These are phyloP conservation scores for Campylomormyrus tamandua DNA, from an alignment of 2,113 vertebrate genomes.

Conservation along the genomic window DNA sequence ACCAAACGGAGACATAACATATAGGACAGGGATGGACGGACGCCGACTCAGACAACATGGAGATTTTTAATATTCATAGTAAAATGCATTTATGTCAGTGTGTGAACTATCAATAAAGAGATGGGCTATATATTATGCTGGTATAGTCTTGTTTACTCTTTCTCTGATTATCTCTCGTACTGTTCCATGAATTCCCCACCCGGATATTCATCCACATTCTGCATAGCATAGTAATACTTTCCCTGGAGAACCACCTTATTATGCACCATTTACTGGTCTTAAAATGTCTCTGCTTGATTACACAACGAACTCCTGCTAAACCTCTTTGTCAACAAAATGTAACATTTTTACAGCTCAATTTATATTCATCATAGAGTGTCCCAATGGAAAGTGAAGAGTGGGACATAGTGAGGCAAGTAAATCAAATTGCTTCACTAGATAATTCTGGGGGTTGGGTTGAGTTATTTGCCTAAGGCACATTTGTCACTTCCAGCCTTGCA, in stretches of 20 bases:
- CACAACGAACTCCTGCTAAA: not conserved
- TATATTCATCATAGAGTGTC: not conserved
- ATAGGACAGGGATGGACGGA: too few species aligned
- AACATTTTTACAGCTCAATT: not conserved
- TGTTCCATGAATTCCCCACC: not conserved
- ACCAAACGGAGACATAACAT: too few species aligned
- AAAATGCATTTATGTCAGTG: not conserved
- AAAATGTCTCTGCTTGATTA: not conserved
- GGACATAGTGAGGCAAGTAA: not conserved
- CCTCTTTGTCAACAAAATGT: constrained; percentile 7
- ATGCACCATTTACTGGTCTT: not conserved
- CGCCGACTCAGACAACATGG: not conserved
- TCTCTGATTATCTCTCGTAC: not conserved
- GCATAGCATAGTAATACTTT: not conserved
- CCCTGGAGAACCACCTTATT: not conserved
- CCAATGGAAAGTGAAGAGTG: not conserved
- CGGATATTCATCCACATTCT: not conserved
- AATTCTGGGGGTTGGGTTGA: not conserved
- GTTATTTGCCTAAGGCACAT: not conserved
- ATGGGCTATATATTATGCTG: not conserved
- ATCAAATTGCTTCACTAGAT: not conserved
- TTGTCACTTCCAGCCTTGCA: not conserved
- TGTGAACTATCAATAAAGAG: not conserved
- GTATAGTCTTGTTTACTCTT: not conserved
- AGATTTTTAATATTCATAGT: not conserved